Evolutionary conservation across 2,797 vertebrate genomes (phyloP).

Genomic region (Stomatorhinus walkeri): DNA sequence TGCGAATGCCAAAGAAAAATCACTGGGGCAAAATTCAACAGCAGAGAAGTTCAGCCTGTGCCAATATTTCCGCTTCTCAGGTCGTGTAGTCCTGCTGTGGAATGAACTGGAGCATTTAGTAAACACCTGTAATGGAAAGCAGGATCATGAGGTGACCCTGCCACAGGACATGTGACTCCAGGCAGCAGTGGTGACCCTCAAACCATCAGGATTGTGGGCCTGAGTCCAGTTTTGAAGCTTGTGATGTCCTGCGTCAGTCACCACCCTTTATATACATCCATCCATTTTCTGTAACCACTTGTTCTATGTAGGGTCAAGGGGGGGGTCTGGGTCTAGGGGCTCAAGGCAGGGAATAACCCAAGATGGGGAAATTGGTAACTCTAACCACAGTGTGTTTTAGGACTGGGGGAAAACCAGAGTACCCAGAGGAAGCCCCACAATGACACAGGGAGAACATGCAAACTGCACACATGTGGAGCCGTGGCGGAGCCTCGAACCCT

Average conservation of each 20-base stretch:
- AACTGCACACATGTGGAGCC: neutral
- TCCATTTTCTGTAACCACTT: neutral
- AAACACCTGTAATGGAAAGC: conserved; percentile 1
- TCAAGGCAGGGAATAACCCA: neutral
- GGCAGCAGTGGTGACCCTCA: conserved; percentile 23
- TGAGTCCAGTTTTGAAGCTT: conserved; percentile 16
- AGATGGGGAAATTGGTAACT: neutral
- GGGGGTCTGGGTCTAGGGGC: neutral
- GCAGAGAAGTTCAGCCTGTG: neutral
- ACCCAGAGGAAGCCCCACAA: neutral
- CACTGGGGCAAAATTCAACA: neutral
- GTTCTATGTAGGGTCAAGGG: neutral
- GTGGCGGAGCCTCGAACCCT: neutral
- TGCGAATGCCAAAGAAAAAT: neutral
- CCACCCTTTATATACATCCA: conserved; percentile 4
- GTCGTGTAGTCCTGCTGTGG: neutral
- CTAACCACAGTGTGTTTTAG: neutral
- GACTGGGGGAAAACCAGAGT: neutral
- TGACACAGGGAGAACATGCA: neutral
- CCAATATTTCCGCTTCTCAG: neutral
- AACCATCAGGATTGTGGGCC: conserved; percentile 15
- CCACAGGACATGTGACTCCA: neutral
- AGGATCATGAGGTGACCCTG: neutral
- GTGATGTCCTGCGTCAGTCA: conserved; percentile 17
- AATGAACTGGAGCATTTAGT: neutral